Conservation (phyloP, 2,797 vertebrate genomes). For the Rhabdophis nuchalis region DNA sequence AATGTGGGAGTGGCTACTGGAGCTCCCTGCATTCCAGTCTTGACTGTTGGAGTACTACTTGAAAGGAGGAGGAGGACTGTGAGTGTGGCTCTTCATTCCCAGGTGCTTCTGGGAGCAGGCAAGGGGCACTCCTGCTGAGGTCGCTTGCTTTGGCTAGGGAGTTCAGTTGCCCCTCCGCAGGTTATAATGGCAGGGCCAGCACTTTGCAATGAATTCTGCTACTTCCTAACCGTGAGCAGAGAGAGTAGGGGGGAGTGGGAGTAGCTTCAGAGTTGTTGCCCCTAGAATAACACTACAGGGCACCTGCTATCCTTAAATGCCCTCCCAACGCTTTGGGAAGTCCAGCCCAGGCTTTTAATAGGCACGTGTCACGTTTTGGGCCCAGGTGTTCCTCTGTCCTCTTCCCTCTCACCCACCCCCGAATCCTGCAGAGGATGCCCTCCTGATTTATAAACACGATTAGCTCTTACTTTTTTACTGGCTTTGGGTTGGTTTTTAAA, state of each 20-base stretch:
- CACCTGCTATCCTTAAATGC: neutral
- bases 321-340: neutral
- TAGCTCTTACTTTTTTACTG: conserved; percentile 32
- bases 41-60: conserved; percentile 66
- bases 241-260: neutral
- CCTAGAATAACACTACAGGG: neutral
- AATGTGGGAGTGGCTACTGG: neutral
- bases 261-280: neutral
- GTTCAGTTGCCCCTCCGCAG: neutral
- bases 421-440: neutral
- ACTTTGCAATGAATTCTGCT: conserved; percentile 14
- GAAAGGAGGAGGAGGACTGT: conserved; percentile 36
- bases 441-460: conserved; percentile 3
- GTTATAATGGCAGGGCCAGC: neutral
- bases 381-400: neutral
- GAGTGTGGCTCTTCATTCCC: neutral
- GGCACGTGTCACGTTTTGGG: neutral
- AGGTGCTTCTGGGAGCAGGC: neutral
- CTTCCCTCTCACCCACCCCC: neutral
- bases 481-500: conserved; percentile 29
- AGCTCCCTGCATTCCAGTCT: conserved; percentile 48
- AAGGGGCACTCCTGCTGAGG: neutral
- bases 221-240: neutral
- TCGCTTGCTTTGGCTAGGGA: neutral
- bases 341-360: neutral